Evolutionary conservation across 2,888 invertebrate genomes (phyloP).

Genomic region (Calephelis perditalis): DNA sequence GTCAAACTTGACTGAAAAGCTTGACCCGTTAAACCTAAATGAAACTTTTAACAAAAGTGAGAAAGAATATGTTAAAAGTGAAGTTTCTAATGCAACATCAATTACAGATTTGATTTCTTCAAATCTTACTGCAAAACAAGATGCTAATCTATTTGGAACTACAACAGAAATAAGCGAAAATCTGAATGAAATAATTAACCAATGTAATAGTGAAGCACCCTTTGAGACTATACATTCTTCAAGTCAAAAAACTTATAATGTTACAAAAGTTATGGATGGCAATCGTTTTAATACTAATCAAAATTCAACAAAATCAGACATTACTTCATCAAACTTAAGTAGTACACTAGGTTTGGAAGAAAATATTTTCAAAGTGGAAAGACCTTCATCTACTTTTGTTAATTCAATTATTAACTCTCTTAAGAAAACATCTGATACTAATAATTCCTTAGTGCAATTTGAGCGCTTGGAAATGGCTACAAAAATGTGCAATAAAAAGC

Average conservation of each 20-base stretch:
- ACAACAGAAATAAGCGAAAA: neutral
- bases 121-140: no score
- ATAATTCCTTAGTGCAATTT: conserved; percentile 52
- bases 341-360: neutral
- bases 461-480: conserved; percentile 51
- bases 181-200: conserved; percentile 1
- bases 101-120: no score
- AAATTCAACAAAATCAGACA: neutral
- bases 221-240: neutral
- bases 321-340: no score
- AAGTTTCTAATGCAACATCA: no score
- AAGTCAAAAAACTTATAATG: conserved; percentile 12
- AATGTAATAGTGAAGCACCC: neutral
- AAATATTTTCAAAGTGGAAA: conserved; percentile 3
- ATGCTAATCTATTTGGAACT: no score
- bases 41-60: no score
- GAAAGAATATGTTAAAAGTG: no score
- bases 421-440: conserved; percentile 38
- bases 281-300: conserved; percentile 1
- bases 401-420: conserved; percentile 43
- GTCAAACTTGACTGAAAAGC: no score
- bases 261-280: conserved; percentile 3
- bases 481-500: conserved; percentile 28
- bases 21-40: no score
- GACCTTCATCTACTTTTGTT: conserved; percentile 28